A percentile compares a stretch with the other conserved stretches of the same genome.
Evolutionary conservation across 2,797 vertebrate genomes (phyloP).

Genomic region (Gadopsis bispinosus): DNA sequence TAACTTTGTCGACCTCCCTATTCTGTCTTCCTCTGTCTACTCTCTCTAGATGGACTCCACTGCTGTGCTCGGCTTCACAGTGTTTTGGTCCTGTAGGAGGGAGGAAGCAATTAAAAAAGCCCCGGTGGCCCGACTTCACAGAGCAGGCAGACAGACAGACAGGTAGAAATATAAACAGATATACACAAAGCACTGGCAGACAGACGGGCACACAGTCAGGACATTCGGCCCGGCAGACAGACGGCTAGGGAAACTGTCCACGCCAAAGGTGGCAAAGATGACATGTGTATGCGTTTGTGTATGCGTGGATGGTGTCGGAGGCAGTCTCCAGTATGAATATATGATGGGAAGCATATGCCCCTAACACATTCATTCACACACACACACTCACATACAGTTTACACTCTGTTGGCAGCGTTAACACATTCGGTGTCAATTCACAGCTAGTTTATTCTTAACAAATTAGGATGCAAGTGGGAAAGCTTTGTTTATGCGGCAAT

Average conservation of each 20-base stretch:
- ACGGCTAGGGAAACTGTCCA: constrained; percentile 43
- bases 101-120: constrained; percentile 82
- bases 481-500: constrained; percentile 47
- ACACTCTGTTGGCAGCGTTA: constrained; percentile 59
- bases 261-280: constrained; percentile 77
- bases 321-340: constrained; percentile 63
- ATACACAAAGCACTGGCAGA: constrained; percentile 60
- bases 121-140: constrained; percentile 81
- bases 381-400: constrained; percentile 37
- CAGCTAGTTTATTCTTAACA: constrained; percentile 62
- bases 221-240: constrained; percentile 49
- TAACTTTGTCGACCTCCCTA: constrained; percentile 3
- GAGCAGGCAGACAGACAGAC: constrained; percentile 70
- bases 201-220: constrained; percentile 54
- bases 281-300: constrained; percentile 69
- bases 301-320: constrained; percentile 53
- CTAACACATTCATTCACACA: constrained; percentile 43
- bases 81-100: constrained; percentile 68
- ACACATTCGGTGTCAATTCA: constrained; percentile 64
- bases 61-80: constrained; percentile 58
- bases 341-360: constrained; percentile 81
- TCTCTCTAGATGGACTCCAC: constrained; percentile 44
- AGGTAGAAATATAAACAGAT: constrained; percentile 76
- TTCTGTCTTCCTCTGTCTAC: constrained; percentile 33
- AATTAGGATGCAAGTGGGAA: constrained; percentile 49